Conservation (phyloP, 2,888 invertebrate species). For the Parelbella ahira region DNA sequence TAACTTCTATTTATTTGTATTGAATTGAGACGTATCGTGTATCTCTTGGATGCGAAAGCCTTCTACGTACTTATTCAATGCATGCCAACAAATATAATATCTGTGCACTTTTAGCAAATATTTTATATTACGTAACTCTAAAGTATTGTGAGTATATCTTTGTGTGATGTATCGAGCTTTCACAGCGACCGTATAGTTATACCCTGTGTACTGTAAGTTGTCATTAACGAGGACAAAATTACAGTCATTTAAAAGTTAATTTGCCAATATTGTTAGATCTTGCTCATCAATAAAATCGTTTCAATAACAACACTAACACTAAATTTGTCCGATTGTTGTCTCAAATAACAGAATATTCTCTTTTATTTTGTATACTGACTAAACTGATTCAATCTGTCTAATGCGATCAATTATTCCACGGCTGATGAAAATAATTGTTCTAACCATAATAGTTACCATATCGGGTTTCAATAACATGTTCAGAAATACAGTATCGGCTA, state of each 20-base stretch:
- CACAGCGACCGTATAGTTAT: neutral
- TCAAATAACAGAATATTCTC: neutral
- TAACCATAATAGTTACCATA: slow-evolving; percentile 19
- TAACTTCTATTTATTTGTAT: slow-evolving; percentile 26
- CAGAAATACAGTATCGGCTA: neutral
- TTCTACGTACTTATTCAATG: neutral
- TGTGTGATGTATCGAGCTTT: slow-evolving; percentile 1
- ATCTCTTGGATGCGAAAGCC: slow-evolving; percentile 4
- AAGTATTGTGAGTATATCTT: neutral
- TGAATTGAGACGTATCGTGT: slow-evolving; percentile 17
- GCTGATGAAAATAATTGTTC: slow-evolving; percentile 7
- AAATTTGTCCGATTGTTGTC: no score
- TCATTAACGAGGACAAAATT: no score
- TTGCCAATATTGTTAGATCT: no score
- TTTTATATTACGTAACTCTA: slow-evolving; percentile 3
- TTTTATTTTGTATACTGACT: slow-evolving; percentile 2
- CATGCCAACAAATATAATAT: slow-evolving; percentile 4
- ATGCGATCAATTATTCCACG: neutral
- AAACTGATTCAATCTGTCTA: neutral
- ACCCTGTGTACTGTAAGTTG: neutral
- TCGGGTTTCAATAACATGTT: slow-evolving; percentile 8
- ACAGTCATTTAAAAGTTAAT: no score
- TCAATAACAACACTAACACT: no score
- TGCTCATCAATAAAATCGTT: no score
- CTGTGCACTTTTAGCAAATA: slow-evolving; percentile 1